Evolutionary conservation across 2,888 invertebrate species (phyloP).

Genomic region (Apoda limacodes): DNA sequence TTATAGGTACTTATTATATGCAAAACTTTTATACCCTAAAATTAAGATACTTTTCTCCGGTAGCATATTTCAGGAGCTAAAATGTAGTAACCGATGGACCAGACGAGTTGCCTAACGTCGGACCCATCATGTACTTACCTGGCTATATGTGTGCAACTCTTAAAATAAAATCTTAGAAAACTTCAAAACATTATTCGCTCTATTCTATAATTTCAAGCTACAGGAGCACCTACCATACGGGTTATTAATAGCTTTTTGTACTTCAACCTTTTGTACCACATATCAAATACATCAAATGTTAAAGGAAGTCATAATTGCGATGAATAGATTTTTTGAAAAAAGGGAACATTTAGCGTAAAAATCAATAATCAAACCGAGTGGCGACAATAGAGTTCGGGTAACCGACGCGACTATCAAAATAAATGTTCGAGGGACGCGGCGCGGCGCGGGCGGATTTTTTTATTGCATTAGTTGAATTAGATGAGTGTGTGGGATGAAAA

Average conservation of each 20-base stretch:
- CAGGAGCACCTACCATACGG: conserved; percentile 52
- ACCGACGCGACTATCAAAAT: conserved; percentile 62
- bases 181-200: too few species aligned
- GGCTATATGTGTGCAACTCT: too few species aligned
- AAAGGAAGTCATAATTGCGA: conserved; percentile 57
- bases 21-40: too few species aligned
- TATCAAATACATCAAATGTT: conserved; percentile 47
- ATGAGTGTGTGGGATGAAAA: conserved; percentile 40
- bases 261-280: conserved; percentile 42
- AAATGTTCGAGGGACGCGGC: conserved; percentile 37
- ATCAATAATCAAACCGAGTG: conserved; percentile 63
- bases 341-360: conserved; percentile 66
- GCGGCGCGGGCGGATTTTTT: conserved; percentile 61
- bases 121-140: too few species aligned
- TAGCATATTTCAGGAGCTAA: too few species aligned
- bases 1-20: too few species aligned
- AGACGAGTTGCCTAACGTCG: too few species aligned
- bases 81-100: too few species aligned
- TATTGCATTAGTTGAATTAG: conserved; percentile 33
- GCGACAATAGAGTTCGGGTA: conserved; percentile 57
- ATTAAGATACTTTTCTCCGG: too few species aligned
- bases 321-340: conserved; percentile 54
- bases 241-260: conserved; percentile 63
- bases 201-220: too few species aligned
- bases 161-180: too few species aligned